Conservation (phyloP, 2,797 vertebrate species). For the Rousettus madagascariensis region DNA sequence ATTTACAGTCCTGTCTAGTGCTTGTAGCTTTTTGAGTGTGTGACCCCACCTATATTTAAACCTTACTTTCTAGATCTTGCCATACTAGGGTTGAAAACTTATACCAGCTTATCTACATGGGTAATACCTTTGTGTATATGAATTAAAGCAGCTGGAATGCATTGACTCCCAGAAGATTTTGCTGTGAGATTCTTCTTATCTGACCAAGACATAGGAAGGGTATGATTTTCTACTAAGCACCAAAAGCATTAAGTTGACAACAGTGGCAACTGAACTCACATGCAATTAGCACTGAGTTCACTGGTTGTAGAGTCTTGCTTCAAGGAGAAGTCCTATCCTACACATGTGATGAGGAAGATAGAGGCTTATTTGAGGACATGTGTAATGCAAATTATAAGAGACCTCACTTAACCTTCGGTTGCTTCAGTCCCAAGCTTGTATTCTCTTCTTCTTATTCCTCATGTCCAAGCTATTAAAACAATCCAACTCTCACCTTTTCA, state of each 20-base stretch:
- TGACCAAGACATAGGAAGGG: not conserved
- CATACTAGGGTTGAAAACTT: not conserved
- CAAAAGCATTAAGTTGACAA: not conserved
- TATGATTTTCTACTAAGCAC: not conserved
- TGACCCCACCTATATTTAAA: not conserved
- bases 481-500: not conserved
- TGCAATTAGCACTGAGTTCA: not conserved
- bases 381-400: not conserved
- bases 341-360: not conserved
- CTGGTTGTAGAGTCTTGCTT: not conserved
- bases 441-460: not conserved
- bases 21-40: not conserved
- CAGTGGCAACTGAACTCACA: not conserved
- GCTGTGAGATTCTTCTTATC: not conserved
- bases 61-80: not conserved
- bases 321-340: not conserved
- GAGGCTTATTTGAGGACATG: not conserved
- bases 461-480: not conserved
- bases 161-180: not conserved
- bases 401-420: not conserved
- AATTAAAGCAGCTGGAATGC: constrained; percentile 9
- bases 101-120: not conserved
- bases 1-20: not conserved
- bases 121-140: not conserved
- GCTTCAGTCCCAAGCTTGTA: not conserved